A percentile compares a stretch with the other conserved stretches of the same genome.
phyloP scores from a whole-genome alignment of 1,140 invertebrate genomes.

The Leptonema lineaticorne region DNA sequence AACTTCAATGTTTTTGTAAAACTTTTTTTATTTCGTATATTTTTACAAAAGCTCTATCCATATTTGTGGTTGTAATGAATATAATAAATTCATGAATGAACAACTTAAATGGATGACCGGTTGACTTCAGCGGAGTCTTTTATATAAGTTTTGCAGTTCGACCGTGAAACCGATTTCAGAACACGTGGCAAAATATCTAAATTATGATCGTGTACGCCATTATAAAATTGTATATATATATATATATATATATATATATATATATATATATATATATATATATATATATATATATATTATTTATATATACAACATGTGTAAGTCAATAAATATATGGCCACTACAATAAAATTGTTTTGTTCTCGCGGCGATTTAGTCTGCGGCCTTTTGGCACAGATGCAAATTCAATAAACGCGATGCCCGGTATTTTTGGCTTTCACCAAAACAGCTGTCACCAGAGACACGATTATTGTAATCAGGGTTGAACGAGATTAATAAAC shows the following conservation, averaged over 20 bases:
- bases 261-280: no score
- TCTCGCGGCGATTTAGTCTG: conserved; percentile 1
- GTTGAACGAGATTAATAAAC: not conserved
- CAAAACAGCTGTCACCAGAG: conserved; percentile 38
- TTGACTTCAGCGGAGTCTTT: no score
- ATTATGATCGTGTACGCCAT: not conserved
- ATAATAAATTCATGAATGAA: no score
- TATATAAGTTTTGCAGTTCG: not conserved
- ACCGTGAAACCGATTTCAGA: not conserved
- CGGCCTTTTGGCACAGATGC: conserved; percentile 29
- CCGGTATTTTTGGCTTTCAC: conserved; percentile 36
- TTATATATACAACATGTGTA: no score
- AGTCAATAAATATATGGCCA: not conserved
- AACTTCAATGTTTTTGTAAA: not conserved
- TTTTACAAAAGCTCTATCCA: not conserved
- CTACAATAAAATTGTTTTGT: conserved; percentile 24
- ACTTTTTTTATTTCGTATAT: conserved; percentile 16
- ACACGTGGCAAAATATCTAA: not conserved
- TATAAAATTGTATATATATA: not conserved
- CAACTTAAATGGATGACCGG: no score
- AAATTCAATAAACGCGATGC: conserved; percentile 28
- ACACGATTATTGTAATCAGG: conserved; percentile 36
- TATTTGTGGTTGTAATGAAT: not conserved
- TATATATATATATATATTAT: no score
- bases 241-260: no score